phyloP scores from a whole-genome alignment of 2,888 invertebrate genomes.

The Serripes groenlandicus region DNA sequence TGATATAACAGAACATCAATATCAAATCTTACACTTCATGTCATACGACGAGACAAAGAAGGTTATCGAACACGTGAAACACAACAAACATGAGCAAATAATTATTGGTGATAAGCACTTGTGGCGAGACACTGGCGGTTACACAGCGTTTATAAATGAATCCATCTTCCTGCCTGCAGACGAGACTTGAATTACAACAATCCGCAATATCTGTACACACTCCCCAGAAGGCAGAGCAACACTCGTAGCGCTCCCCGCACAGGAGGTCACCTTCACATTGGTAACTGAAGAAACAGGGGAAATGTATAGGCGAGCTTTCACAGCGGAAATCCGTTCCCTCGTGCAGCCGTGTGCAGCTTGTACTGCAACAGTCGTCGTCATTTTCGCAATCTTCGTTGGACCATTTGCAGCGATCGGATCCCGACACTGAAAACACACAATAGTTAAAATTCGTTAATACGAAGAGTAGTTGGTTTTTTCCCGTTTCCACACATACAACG shows the following conservation, averaged over 20 bases:
- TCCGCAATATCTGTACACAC: conserved; percentile 70
- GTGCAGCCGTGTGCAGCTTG: conserved; percentile 71
- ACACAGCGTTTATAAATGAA: conserved; percentile 78
- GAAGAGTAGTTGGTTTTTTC: too few relatives aligned
- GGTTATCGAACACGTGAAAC: not conserved
- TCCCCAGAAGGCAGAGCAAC: conserved; percentile 80
- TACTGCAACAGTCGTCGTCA: conserved; percentile 77
- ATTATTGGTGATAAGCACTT: conserved; percentile 12
- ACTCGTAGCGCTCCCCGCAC: conserved; percentile 74
- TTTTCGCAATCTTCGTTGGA: conserved; percentile 77
- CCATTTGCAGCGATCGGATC: conserved; percentile 66
- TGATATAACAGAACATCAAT: too few relatives aligned
- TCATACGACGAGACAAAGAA: not conserved
- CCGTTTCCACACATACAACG: too few relatives aligned
- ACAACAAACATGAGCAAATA: conserved; percentile 31
- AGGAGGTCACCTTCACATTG: conserved; percentile 74
- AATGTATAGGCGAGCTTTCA: conserved; percentile 66
- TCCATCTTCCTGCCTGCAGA: conserved; percentile 72
- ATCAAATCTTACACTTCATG: not conserved
- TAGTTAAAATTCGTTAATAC: too few relatives aligned
- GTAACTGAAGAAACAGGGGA: conserved; percentile 77
- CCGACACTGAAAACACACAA: not conserved
- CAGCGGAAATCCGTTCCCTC: conserved; percentile 77
- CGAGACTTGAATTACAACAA: conserved; percentile 74
- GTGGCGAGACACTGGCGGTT: conserved; percentile 43